phyloP scores from a whole-genome alignment of 1,140 invertebrate species.

The Alviniconcha marisindica region DNA sequence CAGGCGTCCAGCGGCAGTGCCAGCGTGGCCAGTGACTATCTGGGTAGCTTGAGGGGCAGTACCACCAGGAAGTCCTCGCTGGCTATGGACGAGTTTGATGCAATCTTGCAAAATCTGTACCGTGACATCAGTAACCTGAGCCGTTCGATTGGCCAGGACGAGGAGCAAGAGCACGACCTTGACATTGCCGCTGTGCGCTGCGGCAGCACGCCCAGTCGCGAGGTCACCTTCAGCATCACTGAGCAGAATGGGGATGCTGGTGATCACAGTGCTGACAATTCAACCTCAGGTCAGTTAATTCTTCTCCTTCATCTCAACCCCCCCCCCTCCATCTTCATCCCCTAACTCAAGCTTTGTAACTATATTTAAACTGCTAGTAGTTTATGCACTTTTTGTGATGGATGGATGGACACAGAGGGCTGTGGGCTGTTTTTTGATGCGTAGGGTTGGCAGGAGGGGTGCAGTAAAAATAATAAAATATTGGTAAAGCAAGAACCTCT shows the following conservation, averaged over 20 bases:
- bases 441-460: no score
- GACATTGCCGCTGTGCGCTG: neutral
- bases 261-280: neutral
- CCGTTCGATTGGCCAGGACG: conserved; percentile 21
- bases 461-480: no score
- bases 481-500: no score
- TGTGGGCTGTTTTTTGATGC: no score
- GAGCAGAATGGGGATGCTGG: neutral
- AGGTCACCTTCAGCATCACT: conserved; percentile 1
- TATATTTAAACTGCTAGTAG: no score
- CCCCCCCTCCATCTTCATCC: no score
- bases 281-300: neutral
- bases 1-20: neutral
- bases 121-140: conserved; percentile 72
- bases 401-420: no score
- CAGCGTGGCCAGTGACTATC: neutral
- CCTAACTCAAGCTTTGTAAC: no score
- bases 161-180: neutral
- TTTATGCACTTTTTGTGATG: no score
- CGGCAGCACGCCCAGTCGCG: neutral
- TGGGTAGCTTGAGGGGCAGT: neutral
- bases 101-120: conserved; percentile 69
- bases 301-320: no score
- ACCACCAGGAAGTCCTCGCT: neutral
- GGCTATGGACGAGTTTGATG: conserved; percentile 66